Evolutionary conservation across 2,888 invertebrate species (phyloP), one percentile per base, ranked within the genome.

Genomic region (Ochropacha duplaris): DNA sequence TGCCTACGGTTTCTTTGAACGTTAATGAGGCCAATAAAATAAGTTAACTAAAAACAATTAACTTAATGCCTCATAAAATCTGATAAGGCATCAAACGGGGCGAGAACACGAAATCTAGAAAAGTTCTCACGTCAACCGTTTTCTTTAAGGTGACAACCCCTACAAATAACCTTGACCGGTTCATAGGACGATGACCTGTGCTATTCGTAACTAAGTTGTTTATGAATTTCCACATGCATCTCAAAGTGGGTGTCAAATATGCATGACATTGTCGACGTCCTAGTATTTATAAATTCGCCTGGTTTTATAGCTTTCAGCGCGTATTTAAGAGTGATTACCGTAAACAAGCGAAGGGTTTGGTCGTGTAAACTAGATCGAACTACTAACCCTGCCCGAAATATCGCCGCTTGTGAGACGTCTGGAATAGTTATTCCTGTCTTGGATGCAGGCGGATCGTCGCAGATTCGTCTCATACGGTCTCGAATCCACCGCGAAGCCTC

Each of bases 331-430:
- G 62, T 66, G 66, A 78, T 83, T 81, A 79, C 79, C 71, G 66
- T 78, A 82, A 83, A 80, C 78, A 74, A 64, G 62, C 66, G 54
- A 76, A 76, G 79, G 81, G 76, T 68, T 75, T 71, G 60, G 66
- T 58, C 71, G 71, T 69, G 79, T 80, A 72, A 83, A 83, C 82
- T 82, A 80, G 83, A 87, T 76, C 83, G 86, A 80, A 83, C 88
- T 87, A 90, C 84, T 88, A 90, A 90, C 88, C 90, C 88, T 85
- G 87, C 86, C 84, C 81, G 85, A 90, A 90, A 91, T 91, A 92
- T 81, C 85, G 72, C 82, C 78, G 79, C 78, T 81, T 78, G 77
- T 78, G 77, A 78, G 77, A 74, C 79, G 86, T 84, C 87, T 87
- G 85, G 82, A 84, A 66, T 71, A 83, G 86, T 81, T 90, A 90